Conservation (phyloP, 2,888 invertebrate genomes). For the Latheticus oryzae region DNA sequence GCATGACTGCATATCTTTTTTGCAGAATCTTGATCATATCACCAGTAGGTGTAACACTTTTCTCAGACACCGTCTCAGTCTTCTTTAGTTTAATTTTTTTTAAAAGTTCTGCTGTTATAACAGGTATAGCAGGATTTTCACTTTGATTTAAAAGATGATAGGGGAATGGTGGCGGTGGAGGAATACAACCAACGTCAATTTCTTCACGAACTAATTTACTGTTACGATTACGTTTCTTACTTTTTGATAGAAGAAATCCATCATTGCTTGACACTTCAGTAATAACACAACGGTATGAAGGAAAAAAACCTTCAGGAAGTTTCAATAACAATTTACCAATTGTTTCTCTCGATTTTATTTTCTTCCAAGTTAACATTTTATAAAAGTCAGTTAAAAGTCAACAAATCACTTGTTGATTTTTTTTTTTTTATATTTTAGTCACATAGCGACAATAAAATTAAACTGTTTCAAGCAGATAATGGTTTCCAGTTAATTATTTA, state of each 20-base stretch:
- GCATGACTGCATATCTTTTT: conserved; percentile 15
- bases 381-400: conserved; percentile 8
- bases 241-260: too few species aligned
- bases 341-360: conserved; percentile 33
- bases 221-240: neutral
- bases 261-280: conserved; percentile 5
- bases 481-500: conserved; percentile 10
- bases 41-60: neutral
- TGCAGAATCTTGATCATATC: conserved; percentile 13
- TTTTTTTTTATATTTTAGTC: conserved; percentile 9
- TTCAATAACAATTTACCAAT: conserved; percentile 46
- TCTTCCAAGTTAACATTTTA: conserved; percentile 25
- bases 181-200: conserved; percentile 9
- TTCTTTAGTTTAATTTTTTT: conserved; percentile 9
- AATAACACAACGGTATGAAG: conserved; percentile 40
- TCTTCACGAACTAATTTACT: too few species aligned
- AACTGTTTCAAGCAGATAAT: neutral
- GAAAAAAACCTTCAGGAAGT: conserved; percentile 46
- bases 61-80: neutral
- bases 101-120: conserved; percentile 3
- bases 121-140: neutral
- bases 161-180: conserved; percentile 22
- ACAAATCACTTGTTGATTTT: conserved; percentile 10
- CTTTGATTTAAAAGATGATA: conserved; percentile 13
- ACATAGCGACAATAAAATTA: conserved; percentile 10